A percentile compares a stretch with the other conserved stretches of the same genome.
Evolutionary conservation across 2,113 vertebrate species (phyloP).

Genomic region (Sarotherodon lohbergeri): DNA sequence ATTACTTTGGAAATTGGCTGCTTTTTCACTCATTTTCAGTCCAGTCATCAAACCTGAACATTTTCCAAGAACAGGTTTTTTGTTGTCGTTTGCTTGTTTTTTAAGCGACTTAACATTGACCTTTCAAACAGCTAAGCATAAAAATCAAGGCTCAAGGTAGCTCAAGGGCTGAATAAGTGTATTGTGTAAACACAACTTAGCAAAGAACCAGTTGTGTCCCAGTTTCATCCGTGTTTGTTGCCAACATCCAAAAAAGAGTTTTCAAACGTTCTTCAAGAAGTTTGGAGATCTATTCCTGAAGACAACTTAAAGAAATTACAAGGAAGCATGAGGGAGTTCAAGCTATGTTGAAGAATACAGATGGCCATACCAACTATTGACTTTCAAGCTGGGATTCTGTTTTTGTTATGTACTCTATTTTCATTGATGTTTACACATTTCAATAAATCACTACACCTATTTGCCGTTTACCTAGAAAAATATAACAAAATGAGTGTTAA

Average conservation of each 20-base stretch:
- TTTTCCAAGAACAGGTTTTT: background rate
- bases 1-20: background rate
- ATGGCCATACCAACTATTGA: background rate
- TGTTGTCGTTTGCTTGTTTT: background rate
- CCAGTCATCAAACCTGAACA: background rate
- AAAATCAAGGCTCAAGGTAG: background rate
- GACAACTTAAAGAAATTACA: background rate
- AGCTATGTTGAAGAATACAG: no score
- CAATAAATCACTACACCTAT: background rate
- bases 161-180: background rate
- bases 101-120: background rate
- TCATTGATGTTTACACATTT: rapidly evolving
- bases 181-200: background rate
- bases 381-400: background rate
- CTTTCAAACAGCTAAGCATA: background rate
- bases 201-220: background rate
- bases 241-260: background rate
- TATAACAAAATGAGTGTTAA: background rate
- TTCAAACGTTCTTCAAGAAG: background rate
- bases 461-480: background rate
- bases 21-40: background rate
- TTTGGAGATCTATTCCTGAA: background rate
- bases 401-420: background rate
- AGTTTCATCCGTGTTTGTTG: background rate
- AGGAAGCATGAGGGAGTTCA: background rate